These are phyloP conservation scores for Onychorhynchus coronatus DNA, from an alignment of 2,113 vertebrate species.

Conservation along the genomic window DNA sequence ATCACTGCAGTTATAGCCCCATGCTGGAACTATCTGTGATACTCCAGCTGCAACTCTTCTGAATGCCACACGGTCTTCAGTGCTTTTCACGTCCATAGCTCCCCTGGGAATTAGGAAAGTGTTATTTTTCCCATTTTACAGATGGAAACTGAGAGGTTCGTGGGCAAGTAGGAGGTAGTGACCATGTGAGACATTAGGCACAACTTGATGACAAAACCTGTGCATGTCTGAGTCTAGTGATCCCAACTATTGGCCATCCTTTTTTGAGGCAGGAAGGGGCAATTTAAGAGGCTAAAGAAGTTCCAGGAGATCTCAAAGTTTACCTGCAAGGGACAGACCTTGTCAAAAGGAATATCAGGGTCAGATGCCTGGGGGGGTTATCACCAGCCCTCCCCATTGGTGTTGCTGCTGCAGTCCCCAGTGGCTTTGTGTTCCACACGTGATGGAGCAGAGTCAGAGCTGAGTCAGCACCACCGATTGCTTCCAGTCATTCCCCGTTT, in stretches of 20 bases:
- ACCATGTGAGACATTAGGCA: neutral
- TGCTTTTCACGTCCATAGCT: conserved; percentile 15
- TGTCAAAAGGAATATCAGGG: neutral
- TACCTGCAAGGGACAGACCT: neutral
- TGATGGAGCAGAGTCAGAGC: neutral
- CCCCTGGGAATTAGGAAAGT: neutral
- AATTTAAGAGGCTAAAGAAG: neutral
- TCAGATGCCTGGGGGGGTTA: neutral
- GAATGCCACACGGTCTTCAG: neutral
- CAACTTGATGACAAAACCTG: neutral
- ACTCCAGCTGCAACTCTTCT: conserved; percentile 35
- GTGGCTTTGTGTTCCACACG: neutral
- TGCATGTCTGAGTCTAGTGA: neutral
- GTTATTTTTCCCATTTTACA: conserved; percentile 19
- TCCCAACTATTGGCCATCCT: neutral
- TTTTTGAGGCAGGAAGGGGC: neutral
- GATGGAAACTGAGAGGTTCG: neutral
- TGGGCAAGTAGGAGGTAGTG: neutral
- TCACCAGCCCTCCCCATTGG: neutral
- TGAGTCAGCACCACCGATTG: neutral
- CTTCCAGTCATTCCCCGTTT: neutral
- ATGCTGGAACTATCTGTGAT: neutral
- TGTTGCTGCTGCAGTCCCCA: neutral
- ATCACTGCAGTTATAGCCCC: conserved; percentile 16
- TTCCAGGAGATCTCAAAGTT: neutral